Conservation (phyloP, 64 coral and sea anemone genomes). For the Hydrozoanthus tunicans region DNA sequence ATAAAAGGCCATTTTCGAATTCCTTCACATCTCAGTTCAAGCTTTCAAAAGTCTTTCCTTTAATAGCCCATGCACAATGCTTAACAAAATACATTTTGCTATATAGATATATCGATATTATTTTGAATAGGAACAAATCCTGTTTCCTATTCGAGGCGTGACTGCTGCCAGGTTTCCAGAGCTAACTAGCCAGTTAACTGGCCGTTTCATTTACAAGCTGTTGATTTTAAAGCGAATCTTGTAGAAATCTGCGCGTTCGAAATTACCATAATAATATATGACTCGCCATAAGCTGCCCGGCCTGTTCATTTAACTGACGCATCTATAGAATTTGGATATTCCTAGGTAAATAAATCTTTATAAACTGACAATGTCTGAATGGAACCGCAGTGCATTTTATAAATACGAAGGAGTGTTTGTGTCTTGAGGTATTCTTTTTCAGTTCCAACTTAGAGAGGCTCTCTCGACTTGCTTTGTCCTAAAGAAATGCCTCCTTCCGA, state of each 20-base stretch:
- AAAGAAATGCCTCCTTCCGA: neutral
- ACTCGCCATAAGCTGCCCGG: neutral
- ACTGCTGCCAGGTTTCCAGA: neutral
- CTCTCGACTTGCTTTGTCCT: neutral
- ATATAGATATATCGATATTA: too few relatives aligned
- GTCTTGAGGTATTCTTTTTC: neutral
- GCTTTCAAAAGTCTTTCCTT: neutral
- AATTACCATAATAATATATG: constrained; percentile 39
- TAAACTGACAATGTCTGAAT: constrained; percentile 30
- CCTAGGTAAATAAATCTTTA: constrained; percentile 49
- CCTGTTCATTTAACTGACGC: constrained; percentile 55
- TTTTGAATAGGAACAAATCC: too few relatives aligned
- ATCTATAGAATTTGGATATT: constrained; percentile 57
- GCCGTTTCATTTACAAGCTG: neutral
- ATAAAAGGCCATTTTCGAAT: neutral
- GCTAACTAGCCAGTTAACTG: neutral
- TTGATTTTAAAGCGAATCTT: neutral
- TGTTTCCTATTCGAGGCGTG: neutral
- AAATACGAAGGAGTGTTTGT: constrained; percentile 35
- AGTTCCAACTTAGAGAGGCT: neutral
- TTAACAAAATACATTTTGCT: too few relatives aligned
- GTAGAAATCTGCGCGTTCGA: neutral
- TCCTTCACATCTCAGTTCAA: neutral
- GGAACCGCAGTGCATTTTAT: constrained; percentile 40
- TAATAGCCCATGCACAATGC: neutral